A percentile compares a stretch with the other conserved stretches of the same genome.
These are phyloP conservation scores for Thalassaphorura encarpata DNA, from an alignment of 1,140 invertebrate genomes.

Conservation along the genomic window DNA sequence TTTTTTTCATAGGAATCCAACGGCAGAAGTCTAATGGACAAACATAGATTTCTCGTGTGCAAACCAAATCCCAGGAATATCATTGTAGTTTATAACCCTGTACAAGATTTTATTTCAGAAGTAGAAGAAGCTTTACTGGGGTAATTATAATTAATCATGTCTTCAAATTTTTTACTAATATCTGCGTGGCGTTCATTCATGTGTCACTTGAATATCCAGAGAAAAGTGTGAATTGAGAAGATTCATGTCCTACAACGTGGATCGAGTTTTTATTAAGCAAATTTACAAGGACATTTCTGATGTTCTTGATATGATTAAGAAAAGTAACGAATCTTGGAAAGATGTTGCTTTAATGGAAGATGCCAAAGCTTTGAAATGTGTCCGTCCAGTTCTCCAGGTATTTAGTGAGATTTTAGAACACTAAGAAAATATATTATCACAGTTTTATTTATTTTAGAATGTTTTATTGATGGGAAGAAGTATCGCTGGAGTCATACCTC, in stretches of 20 bases:
- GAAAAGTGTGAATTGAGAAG: slow-evolving; percentile 55
- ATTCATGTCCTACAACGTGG: slow-evolving; percentile 64
- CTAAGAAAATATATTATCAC: not conserved
- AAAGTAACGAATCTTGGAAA: slow-evolving; percentile 62
- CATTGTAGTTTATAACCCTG: slow-evolving; percentile 59
- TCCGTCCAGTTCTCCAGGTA: slow-evolving; percentile 60
- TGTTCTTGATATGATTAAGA: slow-evolving; percentile 55
- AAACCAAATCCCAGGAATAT: slow-evolving; percentile 63
- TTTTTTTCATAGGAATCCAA: slow-evolving; percentile 13
- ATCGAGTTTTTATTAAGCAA: slow-evolving; percentile 47
- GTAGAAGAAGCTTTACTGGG: slow-evolving; percentile 53
- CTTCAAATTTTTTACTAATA: no score
- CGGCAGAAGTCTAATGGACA: slow-evolving; percentile 24
- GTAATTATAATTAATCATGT: no score
- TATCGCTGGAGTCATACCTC: slow-evolving; percentile 53
- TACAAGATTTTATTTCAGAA: slow-evolving; percentile 64
- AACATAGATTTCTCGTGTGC: slow-evolving; percentile 49
- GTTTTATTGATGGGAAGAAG: slow-evolving; percentile 60
- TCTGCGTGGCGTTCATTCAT: no score
- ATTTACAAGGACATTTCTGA: slow-evolving; percentile 40
- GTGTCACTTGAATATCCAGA: no score
- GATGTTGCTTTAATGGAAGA: slow-evolving; percentile 55
- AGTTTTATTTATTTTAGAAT: slow-evolving; percentile 45
- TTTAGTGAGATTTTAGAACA: no score
- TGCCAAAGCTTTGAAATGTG: slow-evolving; percentile 49